Evolutionary conservation across 2,797 vertebrate species (phyloP).

Genomic region (Heliangelus exortis): DNA sequence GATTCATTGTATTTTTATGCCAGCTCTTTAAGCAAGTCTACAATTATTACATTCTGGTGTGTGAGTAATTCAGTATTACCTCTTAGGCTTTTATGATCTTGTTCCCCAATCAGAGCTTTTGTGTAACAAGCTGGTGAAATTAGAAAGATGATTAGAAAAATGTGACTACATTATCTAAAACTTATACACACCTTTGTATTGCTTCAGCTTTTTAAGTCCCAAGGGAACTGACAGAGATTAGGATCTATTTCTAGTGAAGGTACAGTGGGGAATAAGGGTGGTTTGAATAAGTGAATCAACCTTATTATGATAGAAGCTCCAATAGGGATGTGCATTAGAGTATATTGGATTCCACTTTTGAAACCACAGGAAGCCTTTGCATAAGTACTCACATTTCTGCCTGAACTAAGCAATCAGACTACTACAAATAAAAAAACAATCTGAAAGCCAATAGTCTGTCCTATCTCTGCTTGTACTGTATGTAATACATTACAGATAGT

Average conservation of each 20-base stretch:
- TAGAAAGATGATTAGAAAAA: slow-evolving; percentile 76
- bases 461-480: neutral
- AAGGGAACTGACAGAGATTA: slow-evolving; percentile 59
- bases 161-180: slow-evolving; percentile 73
- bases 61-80: slow-evolving; percentile 61
- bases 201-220: slow-evolving; percentile 67
- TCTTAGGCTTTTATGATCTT: slow-evolving; percentile 56
- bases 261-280: slow-evolving; percentile 66
- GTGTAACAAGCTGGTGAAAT: slow-evolving; percentile 67
- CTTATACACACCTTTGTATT: slow-evolving; percentile 62
- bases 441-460: neutral
- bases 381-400: neutral
- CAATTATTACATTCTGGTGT: slow-evolving; percentile 51
- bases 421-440: neutral
- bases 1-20: slow-evolving; percentile 38
- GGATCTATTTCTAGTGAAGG: slow-evolving; percentile 73
- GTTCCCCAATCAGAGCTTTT: slow-evolving; percentile 63
- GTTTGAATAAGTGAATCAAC: slow-evolving; percentile 69
- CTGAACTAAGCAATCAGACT: slow-evolving; percentile 13
- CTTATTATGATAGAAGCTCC: slow-evolving; percentile 62
- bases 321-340: slow-evolving; percentile 52
- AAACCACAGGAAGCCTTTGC: slow-evolving; percentile 41
- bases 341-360: slow-evolving; percentile 42
- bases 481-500: neutral
- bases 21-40: slow-evolving; percentile 36